Percentiles rank a stretch among this genome's conserved stretches.
These are phyloP conservation scores for Epinotia bilunana DNA, from an alignment of 2,888 invertebrate genomes.

Conservation along the genomic window DNA sequence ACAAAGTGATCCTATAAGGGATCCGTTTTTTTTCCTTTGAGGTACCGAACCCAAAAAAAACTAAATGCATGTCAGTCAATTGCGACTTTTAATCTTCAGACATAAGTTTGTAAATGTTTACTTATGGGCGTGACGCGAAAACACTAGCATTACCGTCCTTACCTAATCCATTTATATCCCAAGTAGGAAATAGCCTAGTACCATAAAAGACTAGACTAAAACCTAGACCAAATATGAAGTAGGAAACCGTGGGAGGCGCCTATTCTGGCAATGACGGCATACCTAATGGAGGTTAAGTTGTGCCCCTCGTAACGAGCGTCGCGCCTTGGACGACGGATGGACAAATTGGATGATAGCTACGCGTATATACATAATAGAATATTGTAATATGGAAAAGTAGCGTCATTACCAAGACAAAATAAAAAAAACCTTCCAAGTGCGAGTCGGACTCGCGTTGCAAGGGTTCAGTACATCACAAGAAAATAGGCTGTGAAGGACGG, in stretches of 20 bases:
- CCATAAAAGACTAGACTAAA: conserved; percentile 47
- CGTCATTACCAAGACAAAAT: too few relatives aligned
- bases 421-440: too few relatives aligned
- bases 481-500: too few relatives aligned
- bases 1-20: too few relatives aligned
- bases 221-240: conserved; percentile 69
- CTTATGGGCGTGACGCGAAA: not conserved
- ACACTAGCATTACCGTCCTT: not conserved
- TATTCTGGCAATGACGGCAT: conserved; percentile 67
- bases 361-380: not conserved
- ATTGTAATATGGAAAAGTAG: too few relatives aligned
- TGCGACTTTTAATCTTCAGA: too few relatives aligned
- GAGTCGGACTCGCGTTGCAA: too few relatives aligned
- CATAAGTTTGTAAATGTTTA: not conserved
- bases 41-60: too few relatives aligned
- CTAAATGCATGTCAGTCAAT: too few relatives aligned
- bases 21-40: too few relatives aligned
- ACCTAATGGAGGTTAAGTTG: conserved; percentile 81
- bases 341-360: conserved; percentile 65
- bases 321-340: conserved; percentile 67
- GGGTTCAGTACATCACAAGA: too few relatives aligned
- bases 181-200: conserved; percentile 19
- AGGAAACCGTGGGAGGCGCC: conserved; percentile 77
- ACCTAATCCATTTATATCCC: not conserved
- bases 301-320: conserved; percentile 72